Evolutionary conservation across 2,888 invertebrate species (phyloP).

Genomic region (Drosophila emarginata): DNA sequence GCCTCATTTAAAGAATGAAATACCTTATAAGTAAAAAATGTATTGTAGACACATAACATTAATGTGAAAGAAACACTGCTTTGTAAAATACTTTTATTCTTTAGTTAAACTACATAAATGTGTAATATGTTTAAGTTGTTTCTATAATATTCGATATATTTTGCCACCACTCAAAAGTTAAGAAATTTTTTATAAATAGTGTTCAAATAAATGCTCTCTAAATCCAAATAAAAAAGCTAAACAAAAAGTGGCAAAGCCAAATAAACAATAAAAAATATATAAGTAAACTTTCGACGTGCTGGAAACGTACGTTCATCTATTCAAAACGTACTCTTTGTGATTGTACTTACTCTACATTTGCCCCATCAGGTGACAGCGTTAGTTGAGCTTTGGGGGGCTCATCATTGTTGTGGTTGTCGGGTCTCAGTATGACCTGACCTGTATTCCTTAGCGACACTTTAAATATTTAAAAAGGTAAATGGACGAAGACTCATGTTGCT

Average conservation of each 20-base stretch:
- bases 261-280: constrained; percentile 48
- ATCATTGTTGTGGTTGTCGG: constrained; percentile 14
- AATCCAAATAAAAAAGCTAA: background rate
- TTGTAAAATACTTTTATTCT: background rate
- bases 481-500: constrained; percentile 3
- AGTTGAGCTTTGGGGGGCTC: constrained; percentile 4
- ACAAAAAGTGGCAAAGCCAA: constrained; percentile 14
- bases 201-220: constrained; percentile 11
- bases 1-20: background rate
- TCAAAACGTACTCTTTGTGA: background rate
- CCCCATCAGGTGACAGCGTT: background rate
- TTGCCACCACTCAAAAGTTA: constrained; percentile 24
- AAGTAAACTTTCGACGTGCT: too few species aligned
- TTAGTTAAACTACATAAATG: constrained; percentile 9
- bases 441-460: constrained; percentile 48
- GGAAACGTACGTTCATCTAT: background rate
- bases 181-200: constrained; percentile 27
- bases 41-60: background rate
- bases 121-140: constrained; percentile 44
- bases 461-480: constrained; percentile 62
- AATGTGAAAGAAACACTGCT: background rate
- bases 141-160: constrained; percentile 37
- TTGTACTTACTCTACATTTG: background rate
- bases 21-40: background rate
- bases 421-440: constrained; percentile 19